These are phyloP conservation scores for Monochamus alternatus DNA, from an alignment of 2,888 invertebrate species.

Conservation along the genomic window DNA sequence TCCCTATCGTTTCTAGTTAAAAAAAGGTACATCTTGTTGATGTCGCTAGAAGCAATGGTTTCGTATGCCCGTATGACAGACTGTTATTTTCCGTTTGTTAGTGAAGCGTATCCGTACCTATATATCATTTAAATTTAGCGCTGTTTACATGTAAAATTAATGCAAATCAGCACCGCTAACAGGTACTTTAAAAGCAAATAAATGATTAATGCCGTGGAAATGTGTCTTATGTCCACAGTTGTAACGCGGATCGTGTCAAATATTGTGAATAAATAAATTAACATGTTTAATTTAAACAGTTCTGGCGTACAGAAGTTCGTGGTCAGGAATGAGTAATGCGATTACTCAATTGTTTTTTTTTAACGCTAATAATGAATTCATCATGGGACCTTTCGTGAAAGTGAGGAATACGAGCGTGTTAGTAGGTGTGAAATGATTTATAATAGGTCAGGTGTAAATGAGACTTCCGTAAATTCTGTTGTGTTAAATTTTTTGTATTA, in stretches of 20 bases:
- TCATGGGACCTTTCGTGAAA: constrained; percentile 5
- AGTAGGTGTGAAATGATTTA: no score
- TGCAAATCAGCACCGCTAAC: constrained; percentile 15
- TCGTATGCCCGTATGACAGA: no score
- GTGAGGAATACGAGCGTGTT: background rate
- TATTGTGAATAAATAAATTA: constrained; percentile 19
- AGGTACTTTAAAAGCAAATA: constrained; percentile 27
- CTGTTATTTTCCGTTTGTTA: no score
- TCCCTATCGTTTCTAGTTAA: no score
- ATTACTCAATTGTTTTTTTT: constrained; percentile 19
- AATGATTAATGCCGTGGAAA: constrained; percentile 21
- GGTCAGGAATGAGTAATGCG: constrained; percentile 12
- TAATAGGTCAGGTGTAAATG: no score
- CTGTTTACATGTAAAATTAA: constrained; percentile 18
- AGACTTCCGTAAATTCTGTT: no score
- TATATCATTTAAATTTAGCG: constrained; percentile 16
- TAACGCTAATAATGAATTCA: constrained; percentile 12
- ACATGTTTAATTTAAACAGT: constrained; percentile 26
- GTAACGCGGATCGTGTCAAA: constrained; percentile 17
- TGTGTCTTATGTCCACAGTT: background rate
- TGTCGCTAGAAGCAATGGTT: no score
- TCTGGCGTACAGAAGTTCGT: background rate
- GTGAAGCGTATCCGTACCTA: background rate
- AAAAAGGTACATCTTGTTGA: no score
- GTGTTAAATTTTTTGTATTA: no score